These are phyloP conservation scores for Heliconius hermathena DNA, from an alignment of 1,140 invertebrate genomes.

Conservation along the genomic window DNA sequence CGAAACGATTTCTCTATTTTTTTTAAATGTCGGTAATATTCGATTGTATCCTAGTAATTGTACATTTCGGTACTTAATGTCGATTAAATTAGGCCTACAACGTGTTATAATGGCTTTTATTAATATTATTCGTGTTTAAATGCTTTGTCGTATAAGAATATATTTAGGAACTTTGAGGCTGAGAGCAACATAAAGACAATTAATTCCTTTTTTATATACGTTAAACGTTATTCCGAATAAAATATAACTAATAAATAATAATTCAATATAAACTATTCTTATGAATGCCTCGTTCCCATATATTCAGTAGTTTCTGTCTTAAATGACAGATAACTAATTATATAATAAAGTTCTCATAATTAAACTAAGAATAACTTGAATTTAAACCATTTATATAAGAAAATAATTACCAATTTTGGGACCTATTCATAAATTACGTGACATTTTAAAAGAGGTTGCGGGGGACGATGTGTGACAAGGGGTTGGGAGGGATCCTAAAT, in stretches of 20 bases:
- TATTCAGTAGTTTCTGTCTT: too few species aligned
- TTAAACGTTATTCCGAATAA: too few species aligned
- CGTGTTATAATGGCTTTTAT: background rate
- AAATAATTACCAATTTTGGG: background rate
- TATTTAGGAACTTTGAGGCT: slow-evolving; percentile 1
- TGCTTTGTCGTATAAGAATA: background rate
- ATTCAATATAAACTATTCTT: background rate
- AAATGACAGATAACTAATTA: too few species aligned
- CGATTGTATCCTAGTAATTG: background rate
- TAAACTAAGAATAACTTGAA: background rate
- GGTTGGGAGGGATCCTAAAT: too few species aligned
- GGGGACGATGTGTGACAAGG: too few species aligned
- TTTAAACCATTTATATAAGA: background rate
- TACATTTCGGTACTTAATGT: slow-evolving; percentile 13
- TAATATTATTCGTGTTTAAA: background rate
- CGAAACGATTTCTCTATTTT: slow-evolving; percentile 40
- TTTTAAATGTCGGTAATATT: background rate
- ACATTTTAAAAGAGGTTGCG: too few species aligned
- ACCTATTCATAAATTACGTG: too few species aligned
- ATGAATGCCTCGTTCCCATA: too few species aligned
- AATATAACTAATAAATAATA: background rate
- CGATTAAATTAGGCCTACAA: background rate
- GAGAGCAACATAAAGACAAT: slow-evolving; percentile 2
- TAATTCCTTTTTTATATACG: background rate
- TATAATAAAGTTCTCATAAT: background rate